These are phyloP conservation scores for Pterocles orientalis DNA, from an alignment of 2,113 vertebrate species.

Conservation along the genomic window DNA sequence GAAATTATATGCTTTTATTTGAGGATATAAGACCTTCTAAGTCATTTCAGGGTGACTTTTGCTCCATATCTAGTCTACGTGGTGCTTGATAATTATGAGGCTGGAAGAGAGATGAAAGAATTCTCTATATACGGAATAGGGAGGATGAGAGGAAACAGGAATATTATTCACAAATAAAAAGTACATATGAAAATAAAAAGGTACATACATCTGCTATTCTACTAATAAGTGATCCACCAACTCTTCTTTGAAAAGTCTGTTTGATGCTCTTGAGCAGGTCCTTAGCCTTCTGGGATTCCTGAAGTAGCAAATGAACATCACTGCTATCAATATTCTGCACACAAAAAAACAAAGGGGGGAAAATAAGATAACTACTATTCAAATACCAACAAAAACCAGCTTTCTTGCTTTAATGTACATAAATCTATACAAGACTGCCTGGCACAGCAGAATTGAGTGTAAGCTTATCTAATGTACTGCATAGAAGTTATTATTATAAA, in stretches of 20 bases:
- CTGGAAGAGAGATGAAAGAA: not conserved
- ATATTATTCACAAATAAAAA: not conserved
- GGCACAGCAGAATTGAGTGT: not conserved
- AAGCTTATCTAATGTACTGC: not conserved
- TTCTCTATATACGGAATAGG: not conserved
- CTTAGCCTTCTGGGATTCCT: slow-evolving; percentile 76
- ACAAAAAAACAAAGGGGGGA: not conserved
- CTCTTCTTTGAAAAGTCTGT: slow-evolving; percentile 40
- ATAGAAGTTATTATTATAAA: not conserved
- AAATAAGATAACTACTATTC: not conserved
- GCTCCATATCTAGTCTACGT: not conserved
- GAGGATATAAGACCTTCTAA: not conserved
- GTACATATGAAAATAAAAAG: not conserved
- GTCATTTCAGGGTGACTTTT: not conserved
- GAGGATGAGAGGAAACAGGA: not conserved
- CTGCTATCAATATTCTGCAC: slow-evolving; percentile 68
- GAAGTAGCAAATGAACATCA: slow-evolving; percentile 72
- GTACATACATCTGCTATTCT: slow-evolving; percentile 64
- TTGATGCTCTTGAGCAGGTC: slow-evolving; percentile 66
- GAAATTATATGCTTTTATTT: not conserved
- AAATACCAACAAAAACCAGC: not conserved
- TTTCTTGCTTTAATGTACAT: not conserved
- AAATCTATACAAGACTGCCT: not conserved
- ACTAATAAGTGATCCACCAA: slow-evolving; percentile 21
- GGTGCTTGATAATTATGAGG: not conserved